Percentiles rank a stretch among this genome's conserved stretches.
Evolutionary conservation across 92 coral and sea anemone genomes (phyloP).

Genomic region (Phenganax stokvisi): DNA sequence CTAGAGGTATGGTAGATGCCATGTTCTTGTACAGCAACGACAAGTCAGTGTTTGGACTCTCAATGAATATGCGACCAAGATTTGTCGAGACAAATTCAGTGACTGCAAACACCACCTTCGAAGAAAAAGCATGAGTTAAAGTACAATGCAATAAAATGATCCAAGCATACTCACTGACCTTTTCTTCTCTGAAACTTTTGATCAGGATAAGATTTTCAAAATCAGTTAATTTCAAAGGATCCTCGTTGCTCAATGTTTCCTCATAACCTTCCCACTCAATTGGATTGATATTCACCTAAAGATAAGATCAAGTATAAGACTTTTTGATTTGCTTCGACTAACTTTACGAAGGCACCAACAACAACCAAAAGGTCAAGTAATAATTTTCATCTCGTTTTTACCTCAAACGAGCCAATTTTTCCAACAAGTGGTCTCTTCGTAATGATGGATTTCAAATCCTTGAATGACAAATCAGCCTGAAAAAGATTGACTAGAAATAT

Average conservation of each 20-base stretch:
- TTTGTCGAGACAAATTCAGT: conserved; percentile 86
- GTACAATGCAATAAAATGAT: no score
- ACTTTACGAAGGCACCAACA: background rate
- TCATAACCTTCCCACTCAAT: conserved; percentile 49
- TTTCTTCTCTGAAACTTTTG: conserved; percentile 83
- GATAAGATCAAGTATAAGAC: background rate
- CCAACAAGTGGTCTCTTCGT: conserved; percentile 62
- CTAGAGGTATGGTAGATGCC: conserved; percentile 75
- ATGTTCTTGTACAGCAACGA: conserved; percentile 78
- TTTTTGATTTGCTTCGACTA: background rate
- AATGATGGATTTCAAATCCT: conserved; percentile 73
- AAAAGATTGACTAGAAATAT: background rate
- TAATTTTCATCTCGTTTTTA: conserved; percentile 17
- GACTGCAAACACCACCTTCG: conserved; percentile 88
- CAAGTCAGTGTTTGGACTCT: conserved; percentile 89
- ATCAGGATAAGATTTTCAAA: conserved; percentile 80
- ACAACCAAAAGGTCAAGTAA: background rate
- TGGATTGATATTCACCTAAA: conserved; percentile 29
- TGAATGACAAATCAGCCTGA: conserved; percentile 61
- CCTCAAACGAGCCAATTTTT: conserved; percentile 77
- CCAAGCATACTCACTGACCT: conserved; percentile 43
- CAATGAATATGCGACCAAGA: conserved; percentile 92
- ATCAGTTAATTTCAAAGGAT: conserved; percentile 49
- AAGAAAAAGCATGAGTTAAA: background rate
- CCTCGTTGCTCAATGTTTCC: conserved; percentile 40